A percentile compares a stretch with the other conserved stretches of the same genome.
Conservation (phyloP, 2,113 vertebrate species). For the Protobothrops flavoviridis region DNA sequence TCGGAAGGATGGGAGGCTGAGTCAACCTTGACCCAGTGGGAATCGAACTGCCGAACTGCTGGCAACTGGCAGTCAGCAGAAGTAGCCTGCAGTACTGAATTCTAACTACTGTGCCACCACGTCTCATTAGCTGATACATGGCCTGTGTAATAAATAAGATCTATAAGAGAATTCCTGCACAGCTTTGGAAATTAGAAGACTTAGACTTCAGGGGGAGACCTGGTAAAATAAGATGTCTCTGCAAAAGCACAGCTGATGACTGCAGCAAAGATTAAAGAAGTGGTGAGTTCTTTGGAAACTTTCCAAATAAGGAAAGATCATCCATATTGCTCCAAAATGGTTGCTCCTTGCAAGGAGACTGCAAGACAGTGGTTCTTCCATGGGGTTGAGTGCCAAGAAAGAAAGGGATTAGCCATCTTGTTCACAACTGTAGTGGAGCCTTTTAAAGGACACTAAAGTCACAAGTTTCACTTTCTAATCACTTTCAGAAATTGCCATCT, state of each 20-base stretch:
- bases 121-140: too few species aligned
- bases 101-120: too few species aligned
- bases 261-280: neutral
- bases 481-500: neutral
- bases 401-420: neutral
- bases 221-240: neutral
- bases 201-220: neutral
- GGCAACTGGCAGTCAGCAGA: too few species aligned
- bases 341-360: neutral
- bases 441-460: neutral
- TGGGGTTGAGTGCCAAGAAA: neutral
- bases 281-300: neutral
- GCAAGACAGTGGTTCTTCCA: neutral
- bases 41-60: too few species aligned
- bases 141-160: neutral
- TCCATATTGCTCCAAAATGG: neutral
- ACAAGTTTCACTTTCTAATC: neutral
- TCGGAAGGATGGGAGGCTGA: too few species aligned
- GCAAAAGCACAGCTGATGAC: neutral
- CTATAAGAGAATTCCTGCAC: neutral
- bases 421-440: neutral
- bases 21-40: too few species aligned
- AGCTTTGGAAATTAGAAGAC: neutral
- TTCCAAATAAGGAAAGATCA: neutral
- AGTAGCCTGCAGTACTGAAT: too few species aligned